These are phyloP conservation scores for Piliocolobus tephrosceles DNA, from an alignment of 2,113 vertebrate genomes.

Conservation along the genomic window DNA sequence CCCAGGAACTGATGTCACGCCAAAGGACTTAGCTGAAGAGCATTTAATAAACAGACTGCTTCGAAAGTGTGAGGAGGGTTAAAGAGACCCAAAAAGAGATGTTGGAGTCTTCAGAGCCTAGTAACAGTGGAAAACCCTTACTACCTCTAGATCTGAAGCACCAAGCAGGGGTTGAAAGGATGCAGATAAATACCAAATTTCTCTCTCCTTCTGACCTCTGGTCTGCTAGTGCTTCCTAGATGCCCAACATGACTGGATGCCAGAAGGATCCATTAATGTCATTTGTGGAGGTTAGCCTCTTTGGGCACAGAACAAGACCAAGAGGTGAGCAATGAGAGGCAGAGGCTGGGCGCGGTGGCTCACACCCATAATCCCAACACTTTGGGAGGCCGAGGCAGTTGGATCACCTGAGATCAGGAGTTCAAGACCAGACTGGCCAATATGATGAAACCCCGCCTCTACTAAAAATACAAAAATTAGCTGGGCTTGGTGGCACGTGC, in stretches of 20 bases:
- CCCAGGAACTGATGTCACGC: background rate
- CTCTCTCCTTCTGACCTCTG: background rate
- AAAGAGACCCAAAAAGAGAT: conserved; percentile 5
- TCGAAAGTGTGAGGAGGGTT: background rate
- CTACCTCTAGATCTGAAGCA: background rate
- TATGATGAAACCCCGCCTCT: no score
- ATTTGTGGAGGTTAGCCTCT: background rate
- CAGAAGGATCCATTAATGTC: background rate
- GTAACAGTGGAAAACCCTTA: background rate
- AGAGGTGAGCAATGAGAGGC: background rate
- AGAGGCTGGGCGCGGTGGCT: background rate
- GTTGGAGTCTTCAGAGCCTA: background rate
- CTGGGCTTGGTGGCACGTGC: no score
- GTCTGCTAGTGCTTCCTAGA: background rate
- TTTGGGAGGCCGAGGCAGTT: no score
- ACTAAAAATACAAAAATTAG: no score
- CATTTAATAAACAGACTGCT: background rate
- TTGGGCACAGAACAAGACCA: background rate
- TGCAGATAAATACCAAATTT: conserved; percentile 10
- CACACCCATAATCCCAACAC: no score
- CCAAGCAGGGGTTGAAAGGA: background rate
- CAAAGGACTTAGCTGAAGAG: background rate
- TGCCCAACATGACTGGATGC: background rate
- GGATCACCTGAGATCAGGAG: no score
- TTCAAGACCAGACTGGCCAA: no score